Evolutionary conservation across 2,113 vertebrate species (phyloP).

Genomic region (Megaleporinus macrocephalus): DNA sequence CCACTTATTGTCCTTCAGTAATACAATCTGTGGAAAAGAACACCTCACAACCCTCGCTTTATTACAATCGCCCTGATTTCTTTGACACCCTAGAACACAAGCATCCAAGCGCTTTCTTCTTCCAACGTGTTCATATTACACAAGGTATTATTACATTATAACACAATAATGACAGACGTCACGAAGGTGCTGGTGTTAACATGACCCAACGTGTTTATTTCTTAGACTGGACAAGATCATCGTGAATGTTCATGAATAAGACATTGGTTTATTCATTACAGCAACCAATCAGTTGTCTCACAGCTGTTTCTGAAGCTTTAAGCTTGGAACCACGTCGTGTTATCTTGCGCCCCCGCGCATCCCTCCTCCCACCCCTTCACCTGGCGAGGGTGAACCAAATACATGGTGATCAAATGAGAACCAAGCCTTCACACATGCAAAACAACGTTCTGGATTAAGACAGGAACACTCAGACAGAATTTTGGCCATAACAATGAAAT

Average conservation of each 20-base stretch:
- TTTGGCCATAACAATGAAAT: slow-evolving; percentile 30
- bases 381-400: neutral
- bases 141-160: neutral
- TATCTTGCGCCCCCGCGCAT: neutral
- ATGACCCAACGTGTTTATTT: slow-evolving; percentile 42
- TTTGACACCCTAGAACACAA: neutral
- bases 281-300: slow-evolving; percentile 12
- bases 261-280: slow-evolving; percentile 11
- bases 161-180: slow-evolving; percentile 20
- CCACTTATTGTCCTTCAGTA: slow-evolving; percentile 41
- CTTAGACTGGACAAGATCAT: slow-evolving; percentile 24
- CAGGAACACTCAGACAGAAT: slow-evolving; percentile 24
- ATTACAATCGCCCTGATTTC: slow-evolving; percentile 20
- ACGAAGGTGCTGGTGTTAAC: neutral
- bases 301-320: slow-evolving; percentile 9
- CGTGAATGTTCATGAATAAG: slow-evolving; percentile 41
- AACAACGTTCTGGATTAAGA: slow-evolving; percentile 10
- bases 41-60: slow-evolving; percentile 17
- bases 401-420: slow-evolving; percentile 9
- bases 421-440: slow-evolving; percentile 45
- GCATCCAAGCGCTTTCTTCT: neutral
- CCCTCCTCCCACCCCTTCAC: too few species aligned
- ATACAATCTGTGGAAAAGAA: slow-evolving; percentile 36
- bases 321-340: neutral
- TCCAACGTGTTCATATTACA: neutral